Evolutionary conservation across 2,797 vertebrate genomes (phyloP), one percentile per base, ranked within the genome.

Genomic region (Labeo calbasu): DNA sequence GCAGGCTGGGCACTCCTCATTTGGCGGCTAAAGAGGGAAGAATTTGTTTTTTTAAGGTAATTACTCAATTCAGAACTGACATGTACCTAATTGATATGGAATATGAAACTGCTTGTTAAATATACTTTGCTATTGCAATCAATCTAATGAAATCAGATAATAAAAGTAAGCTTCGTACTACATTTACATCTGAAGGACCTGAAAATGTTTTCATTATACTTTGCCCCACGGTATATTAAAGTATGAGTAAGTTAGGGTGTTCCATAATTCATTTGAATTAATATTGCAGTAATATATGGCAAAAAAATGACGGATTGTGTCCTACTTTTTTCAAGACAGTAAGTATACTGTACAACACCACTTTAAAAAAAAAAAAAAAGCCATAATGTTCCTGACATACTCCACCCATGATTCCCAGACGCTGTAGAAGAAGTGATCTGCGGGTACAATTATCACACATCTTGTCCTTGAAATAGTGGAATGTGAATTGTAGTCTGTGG

Each of bases 21-120:
- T 89, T 55, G 78, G 83, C 84, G 85, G 86, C 86, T 85, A 86
- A 80, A 88, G 84, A 79, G 84, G 86, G 81, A 87, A 82, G 71
- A 84, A 81, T 81, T 88, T 86, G 51, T 86, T 89, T 85, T 85
- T 86, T 79, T 66, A 86, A 88, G 83, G 85, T 88, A 91, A 89
- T 88, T 87, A 87, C 86, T 83, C 85, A 83, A 88, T 90, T 90
- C 85, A 87, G 70, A 46, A 70, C 51, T 89, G 90, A 90, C 89
- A 88, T 77, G 84, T 75, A 84, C 84, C 86, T 88, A 88, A 90
- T 91, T 89, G 86, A 87, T 88, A 85, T 88, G 86, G 82, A 87
- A 86, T 80, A 83, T 84, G 81, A 79, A 72, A 70, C 61, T 81
- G 79, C 71, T 82, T 85, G 85, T 87, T 87, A 87, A 88, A 85